Conservation (phyloP, 2,797 vertebrate species). For the Coregonus sp. region DNA sequence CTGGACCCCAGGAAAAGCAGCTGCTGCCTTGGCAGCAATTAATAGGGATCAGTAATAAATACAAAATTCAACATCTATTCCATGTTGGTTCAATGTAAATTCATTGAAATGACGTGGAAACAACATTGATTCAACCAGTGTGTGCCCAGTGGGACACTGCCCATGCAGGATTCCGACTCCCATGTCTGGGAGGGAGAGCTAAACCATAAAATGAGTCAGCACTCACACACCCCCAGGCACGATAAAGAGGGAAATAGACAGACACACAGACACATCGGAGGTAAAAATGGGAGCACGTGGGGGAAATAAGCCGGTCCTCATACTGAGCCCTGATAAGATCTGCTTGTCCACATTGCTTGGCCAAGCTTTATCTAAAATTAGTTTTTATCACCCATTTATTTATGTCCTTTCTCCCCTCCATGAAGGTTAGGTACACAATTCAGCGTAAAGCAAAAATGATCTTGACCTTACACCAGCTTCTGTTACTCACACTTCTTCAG, state of each 20-base stretch:
- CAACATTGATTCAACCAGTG: too few species aligned
- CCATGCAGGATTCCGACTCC: neutral
- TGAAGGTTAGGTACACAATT: conserved; percentile 66
- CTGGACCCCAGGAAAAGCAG: too few species aligned
- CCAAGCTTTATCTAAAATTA: conserved; percentile 66
- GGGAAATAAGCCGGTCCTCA: conserved; percentile 52
- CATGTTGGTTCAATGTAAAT: too few species aligned
- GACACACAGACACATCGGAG: neutral
- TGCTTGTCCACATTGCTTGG: conserved; percentile 56
- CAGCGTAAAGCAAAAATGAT: conserved; percentile 53
- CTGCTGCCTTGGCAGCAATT: too few species aligned
- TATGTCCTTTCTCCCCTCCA: conserved; percentile 60
- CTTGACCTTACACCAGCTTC: conserved; percentile 52
- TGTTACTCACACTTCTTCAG: conserved; percentile 42
- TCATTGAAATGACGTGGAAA: too few species aligned
- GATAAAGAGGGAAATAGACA: neutral
- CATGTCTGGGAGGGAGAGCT: neutral
- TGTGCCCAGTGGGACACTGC: neutral
- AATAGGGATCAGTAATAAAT: too few species aligned
- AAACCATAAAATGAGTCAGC: neutral
- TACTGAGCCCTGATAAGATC: conserved; percentile 63
- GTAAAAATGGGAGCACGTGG: conserved; percentile 36
- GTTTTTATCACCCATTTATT: conserved; percentile 56
- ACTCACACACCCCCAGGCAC: neutral
- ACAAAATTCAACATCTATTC: too few species aligned